Conservation (phyloP, 2,797 vertebrate genomes). For the Spinus pinus region DNA sequence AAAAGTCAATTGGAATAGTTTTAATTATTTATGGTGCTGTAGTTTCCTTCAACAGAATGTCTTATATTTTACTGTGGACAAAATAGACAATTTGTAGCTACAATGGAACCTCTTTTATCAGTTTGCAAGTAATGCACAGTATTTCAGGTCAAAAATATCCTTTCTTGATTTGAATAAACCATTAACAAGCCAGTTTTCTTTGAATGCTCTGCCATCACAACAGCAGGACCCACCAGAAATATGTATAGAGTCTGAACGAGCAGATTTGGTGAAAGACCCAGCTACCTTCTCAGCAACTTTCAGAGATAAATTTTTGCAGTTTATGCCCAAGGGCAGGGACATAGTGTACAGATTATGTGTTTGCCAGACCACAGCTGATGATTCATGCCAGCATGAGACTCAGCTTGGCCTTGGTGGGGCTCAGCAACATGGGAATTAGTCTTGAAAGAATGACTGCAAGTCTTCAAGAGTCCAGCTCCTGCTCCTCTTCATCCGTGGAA, state of each 20-base stretch:
- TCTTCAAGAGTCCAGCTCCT: background rate
- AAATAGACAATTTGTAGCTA: conserved; percentile 41
- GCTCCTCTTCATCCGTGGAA: background rate
- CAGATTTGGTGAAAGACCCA: background rate
- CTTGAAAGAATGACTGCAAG: background rate
- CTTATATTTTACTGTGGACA: conserved; percentile 20
- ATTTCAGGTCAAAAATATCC: background rate
- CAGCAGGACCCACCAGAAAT: background rate
- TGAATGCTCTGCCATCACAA: background rate
- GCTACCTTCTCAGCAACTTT: background rate
- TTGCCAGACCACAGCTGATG: background rate
- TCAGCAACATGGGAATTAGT: background rate
- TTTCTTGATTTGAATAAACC: background rate
- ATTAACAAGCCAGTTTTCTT: background rate
- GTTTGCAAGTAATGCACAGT: background rate
- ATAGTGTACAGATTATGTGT: fast-evolving
- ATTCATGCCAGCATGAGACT: background rate
- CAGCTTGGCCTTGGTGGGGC: background rate
- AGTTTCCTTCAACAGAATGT: conserved; percentile 12
- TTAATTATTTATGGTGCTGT: conserved; percentile 60
- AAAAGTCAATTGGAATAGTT: conserved; percentile 64
- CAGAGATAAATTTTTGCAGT: background rate
- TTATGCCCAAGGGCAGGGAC: background rate
- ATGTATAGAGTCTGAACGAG: background rate
- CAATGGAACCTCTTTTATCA: background rate